Base-by-base conservation (phyloP, 2,888 invertebrate species). In the Gryllus longicercus region DNA sequence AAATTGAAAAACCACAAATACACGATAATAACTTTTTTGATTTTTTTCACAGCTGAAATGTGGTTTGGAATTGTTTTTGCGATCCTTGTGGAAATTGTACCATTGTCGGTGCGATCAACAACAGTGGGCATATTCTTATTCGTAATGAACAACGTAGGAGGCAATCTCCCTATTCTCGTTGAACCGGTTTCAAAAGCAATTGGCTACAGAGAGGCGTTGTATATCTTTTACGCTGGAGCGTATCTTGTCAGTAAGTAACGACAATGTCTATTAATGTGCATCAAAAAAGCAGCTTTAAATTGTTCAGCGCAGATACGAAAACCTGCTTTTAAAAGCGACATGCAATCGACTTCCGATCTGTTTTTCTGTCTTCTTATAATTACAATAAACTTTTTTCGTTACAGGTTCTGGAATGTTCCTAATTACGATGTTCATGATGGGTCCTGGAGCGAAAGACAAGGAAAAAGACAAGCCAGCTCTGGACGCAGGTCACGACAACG, bases 31-130 rank as follows among this genome's bases (percentile, higher is more conserved):
- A n/a, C n/a, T 11, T 63, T 63, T 18, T 63, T 1, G 1, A 63
- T 77, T 82, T 75, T 75, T 50, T 80, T 88, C 88, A 14, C 88
- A 94, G 96, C 96, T 84, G 96, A 96, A 88, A 96, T 96, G 96
- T 96, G 96, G 96, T 96, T 96, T 87, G 96, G 96, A 78, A 96
- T 96, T 82, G 92, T 96, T 5, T 96, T 96, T 87, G 96, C 96
- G 4, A 94, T 96, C 85, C 90, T 96, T 3, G 95, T 96, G 2
- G 96, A 96, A 88, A 94, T 96, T 82, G 95, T 96, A 2, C 96
- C 96, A 0, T 85, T 95, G 77, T 91, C 92, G 11, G 91, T 95
- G 18, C 90, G 96, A 77, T 96, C 96, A 8, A 95, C 95, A 74
- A 94, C 95, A 0, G 92, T 96, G 18, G 96, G 96, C 0, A 91